phyloP scores from a whole-genome alignment of 2,797 vertebrate species.

The Neosilurus mollespiculum region DNA sequence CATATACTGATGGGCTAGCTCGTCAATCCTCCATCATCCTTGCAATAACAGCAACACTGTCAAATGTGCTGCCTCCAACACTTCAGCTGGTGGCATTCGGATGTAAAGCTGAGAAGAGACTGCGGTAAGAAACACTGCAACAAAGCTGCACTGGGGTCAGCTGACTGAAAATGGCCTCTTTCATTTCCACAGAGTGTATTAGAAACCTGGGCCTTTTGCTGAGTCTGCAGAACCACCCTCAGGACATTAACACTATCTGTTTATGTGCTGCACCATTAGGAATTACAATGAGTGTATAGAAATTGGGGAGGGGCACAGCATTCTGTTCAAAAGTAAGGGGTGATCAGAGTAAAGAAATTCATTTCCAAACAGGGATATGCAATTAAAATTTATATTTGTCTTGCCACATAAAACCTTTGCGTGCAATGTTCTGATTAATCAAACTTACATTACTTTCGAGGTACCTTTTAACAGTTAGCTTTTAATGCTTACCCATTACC shows the following conservation, averaged over 20 bases:
- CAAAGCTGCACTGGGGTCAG: conserved; percentile 1
- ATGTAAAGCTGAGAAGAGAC: background rate
- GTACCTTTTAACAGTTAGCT: background rate
- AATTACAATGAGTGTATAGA: background rate
- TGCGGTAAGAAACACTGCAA: background rate
- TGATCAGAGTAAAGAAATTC: background rate
- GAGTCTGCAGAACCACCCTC: conserved; percentile 12
- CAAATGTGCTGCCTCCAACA: background rate
- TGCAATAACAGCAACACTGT: background rate
- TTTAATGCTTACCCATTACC: background rate
- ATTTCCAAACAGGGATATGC: background rate
- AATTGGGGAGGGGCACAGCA: background rate
- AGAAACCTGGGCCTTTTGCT: conserved; percentile 11
- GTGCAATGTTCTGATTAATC: background rate
- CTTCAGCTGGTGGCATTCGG: conserved; percentile 15
- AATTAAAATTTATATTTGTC: background rate
- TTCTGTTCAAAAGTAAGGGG: background rate
- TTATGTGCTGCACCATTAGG: background rate
- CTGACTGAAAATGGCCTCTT: background rate
- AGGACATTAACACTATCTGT: conserved; percentile 9
- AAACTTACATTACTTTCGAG: background rate
- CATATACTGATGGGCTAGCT: conserved; percentile 27
- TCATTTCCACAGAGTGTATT: conserved; percentile 1
- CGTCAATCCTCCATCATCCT: conserved; percentile 13
- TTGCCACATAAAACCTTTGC: background rate